A percentile compares a stretch with the other conserved stretches of the same genome.
Evolutionary conservation across 2,888 invertebrate species (phyloP).

Genomic region (Orthosia gracilis): DNA sequence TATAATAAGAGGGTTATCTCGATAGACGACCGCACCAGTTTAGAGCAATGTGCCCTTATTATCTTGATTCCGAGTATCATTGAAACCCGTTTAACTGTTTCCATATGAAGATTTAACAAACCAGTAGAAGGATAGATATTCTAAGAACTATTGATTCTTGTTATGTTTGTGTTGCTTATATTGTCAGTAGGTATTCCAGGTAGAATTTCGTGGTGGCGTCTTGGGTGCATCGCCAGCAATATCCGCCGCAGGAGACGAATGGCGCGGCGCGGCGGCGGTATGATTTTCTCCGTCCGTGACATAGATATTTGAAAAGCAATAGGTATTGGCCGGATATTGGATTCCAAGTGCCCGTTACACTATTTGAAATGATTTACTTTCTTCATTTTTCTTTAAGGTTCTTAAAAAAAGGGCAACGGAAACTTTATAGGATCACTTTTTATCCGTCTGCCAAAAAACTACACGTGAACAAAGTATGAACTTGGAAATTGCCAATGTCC

Average conservation of each 20-base stretch:
- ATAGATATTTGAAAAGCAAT: not conserved
- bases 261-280: not conserved
- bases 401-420: not conserved
- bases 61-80: conserved; percentile 5
- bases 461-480: not conserved
- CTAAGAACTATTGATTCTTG: not conserved
- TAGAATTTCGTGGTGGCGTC: conserved; percentile 4
- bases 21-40: not conserved
- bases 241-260: conserved; percentile 5
- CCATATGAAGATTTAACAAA: not conserved
- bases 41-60: not conserved
- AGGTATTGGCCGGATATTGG: conserved; percentile 3
- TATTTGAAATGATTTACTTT: not conserved
- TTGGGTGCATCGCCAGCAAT: conserved; percentile 9
- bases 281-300: conserved; percentile 8
- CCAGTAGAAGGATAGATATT: not conserved
- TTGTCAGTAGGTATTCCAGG: not conserved
- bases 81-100: conserved; percentile 7
- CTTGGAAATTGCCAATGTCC: not conserved
- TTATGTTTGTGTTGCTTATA: conserved; percentile 8
- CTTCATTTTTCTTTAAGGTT: not conserved
- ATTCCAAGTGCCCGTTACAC: not conserved
- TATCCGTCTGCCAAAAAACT: not conserved
- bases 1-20: not conserved
- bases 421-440: not conserved